Conservation (phyloP, 2,113 vertebrate genomes). For the Festucalex cinctus region DNA sequence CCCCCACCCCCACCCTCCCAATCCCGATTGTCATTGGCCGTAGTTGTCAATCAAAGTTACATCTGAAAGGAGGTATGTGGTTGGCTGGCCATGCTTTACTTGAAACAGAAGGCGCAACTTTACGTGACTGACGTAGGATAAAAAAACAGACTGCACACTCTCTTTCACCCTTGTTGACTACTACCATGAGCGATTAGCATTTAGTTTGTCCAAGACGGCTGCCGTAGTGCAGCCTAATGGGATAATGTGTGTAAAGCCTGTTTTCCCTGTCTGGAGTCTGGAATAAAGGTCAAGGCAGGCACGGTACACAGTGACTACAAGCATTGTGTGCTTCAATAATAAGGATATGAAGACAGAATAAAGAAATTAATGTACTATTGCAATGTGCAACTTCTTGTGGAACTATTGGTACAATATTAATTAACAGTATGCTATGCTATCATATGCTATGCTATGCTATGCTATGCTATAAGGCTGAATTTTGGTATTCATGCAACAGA, state of each 20-base stretch:
- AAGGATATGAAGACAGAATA: not conserved
- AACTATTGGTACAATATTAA: not conserved
- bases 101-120: too few relatives aligned
- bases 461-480: too few relatives aligned
- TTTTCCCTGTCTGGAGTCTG: slow-evolving; percentile 32
- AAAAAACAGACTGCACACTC: not conserved
- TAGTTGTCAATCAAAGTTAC: too few relatives aligned
- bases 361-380: not conserved
- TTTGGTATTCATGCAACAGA: not conserved
- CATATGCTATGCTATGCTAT: too few relatives aligned
- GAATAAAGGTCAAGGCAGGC: slow-evolving; percentile 23
- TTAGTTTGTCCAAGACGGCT: slow-evolving; percentile 17
- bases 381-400: not conserved
- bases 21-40: too few relatives aligned
- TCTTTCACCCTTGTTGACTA: not conserved
- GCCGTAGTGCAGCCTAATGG: slow-evolving; percentile 37
- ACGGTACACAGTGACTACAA: not conserved
- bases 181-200: slow-evolving; percentile 4
- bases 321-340: not conserved
- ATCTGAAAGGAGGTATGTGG: too few relatives aligned
- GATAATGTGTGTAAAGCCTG: slow-evolving; percentile 41
- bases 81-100: too few relatives aligned
- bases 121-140: too few relatives aligned
- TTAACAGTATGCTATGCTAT: too few relatives aligned
- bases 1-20: too few relatives aligned